Percentiles rank a stretch among this genome's conserved stretches.
Conservation (phyloP, 2,797 vertebrate genomes). For the Mycteria americana region DNA sequence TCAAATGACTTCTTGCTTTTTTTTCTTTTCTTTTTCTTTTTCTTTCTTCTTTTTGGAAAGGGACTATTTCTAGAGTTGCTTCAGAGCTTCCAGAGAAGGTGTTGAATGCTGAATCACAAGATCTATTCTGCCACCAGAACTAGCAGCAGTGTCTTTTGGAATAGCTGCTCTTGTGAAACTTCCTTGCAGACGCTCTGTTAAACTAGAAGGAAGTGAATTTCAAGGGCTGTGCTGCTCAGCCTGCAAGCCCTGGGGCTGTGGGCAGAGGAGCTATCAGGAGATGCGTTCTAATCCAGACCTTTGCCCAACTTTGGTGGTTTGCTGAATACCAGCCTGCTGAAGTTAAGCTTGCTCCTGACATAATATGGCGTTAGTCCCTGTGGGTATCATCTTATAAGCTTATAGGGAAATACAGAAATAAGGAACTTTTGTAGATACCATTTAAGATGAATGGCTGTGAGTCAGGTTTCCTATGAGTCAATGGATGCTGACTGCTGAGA, state of each 20-base stretch:
- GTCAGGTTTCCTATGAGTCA: conserved; percentile 27
- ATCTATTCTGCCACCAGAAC: conserved; percentile 24
- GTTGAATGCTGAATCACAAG: conserved; percentile 54
- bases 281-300: not conserved
- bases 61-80: not conserved
- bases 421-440: not conserved
- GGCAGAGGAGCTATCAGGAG: not conserved
- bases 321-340: not conserved
- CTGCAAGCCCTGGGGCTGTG: not conserved
- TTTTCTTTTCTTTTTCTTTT: not conserved
- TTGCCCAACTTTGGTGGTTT: not conserved
- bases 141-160: conserved; percentile 40
- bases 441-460: not conserved
- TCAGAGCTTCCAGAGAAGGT: conserved; percentile 30
- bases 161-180: conserved; percentile 28
- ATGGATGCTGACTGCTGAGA: conserved; percentile 35
- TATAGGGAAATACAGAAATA: not conserved
- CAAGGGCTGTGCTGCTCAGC: not conserved
- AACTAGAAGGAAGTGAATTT: conserved; percentile 24
- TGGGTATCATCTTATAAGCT: not conserved
- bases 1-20: not conserved
- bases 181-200: not conserved
- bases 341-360: conserved; percentile 11
- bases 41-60: not conserved
- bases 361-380: not conserved